Evolutionary conservation across 2,888 invertebrate species (phyloP).

Genomic region (Callimorpha dominula): DNA sequence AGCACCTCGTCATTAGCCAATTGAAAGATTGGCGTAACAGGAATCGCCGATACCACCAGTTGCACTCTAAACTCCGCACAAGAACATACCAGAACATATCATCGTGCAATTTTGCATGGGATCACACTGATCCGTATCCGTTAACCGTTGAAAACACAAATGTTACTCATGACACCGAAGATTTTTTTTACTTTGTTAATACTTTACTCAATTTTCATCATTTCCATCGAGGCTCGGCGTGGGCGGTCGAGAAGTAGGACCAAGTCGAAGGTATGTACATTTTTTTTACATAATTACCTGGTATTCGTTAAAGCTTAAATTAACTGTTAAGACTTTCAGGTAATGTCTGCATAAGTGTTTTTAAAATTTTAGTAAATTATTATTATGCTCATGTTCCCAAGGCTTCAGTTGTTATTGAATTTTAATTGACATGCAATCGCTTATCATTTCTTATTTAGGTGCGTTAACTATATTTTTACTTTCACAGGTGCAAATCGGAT

Average conservation of each 20-base stretch:
- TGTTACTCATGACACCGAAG: constrained; percentile 65
- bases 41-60: constrained; percentile 66
- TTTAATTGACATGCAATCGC: neutral
- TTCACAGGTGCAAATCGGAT: constrained; percentile 92
- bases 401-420: too few relatives aligned
- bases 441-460: neutral
- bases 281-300: neutral
- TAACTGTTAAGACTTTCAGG: neutral
- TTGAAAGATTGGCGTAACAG: constrained; percentile 78
- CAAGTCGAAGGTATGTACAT: constrained; percentile 88
- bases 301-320: neutral
- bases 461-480: constrained; percentile 6
- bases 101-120: constrained; percentile 29
- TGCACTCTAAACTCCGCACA: constrained; percentile 61
- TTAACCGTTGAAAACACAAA: constrained; percentile 46
- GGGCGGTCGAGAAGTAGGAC: constrained; percentile 91
- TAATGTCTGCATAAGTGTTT: neutral
- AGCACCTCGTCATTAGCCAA: constrained; percentile 80
- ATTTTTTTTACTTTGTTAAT: constrained; percentile 60
- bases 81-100: constrained; percentile 55
- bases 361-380: neutral
- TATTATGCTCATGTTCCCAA: too few relatives aligned
- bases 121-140: constrained; percentile 20
- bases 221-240: constrained; percentile 86
- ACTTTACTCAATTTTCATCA: constrained; percentile 61